Evolutionary conservation across 2,797 vertebrate genomes (phyloP), one percentile per base, ranked within the genome.

Genomic region (Danio albolineatus): DNA sequence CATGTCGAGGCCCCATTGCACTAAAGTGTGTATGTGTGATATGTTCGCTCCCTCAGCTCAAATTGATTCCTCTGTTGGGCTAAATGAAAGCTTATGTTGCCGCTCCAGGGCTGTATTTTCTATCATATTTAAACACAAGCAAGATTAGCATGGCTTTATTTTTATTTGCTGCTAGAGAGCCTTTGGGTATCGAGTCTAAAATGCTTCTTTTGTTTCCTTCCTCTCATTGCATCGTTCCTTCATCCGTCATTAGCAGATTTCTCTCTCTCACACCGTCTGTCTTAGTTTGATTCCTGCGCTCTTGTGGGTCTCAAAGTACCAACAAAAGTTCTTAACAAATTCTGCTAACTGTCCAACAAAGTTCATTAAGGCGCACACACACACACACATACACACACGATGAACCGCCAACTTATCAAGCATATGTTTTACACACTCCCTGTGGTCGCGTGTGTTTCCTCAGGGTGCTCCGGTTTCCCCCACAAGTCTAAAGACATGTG

Each of bases 91-190:
- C 74, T 69, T 81, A 71, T 39, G 59, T 76, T 73, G 49, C 62
- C 4, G 53, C 56, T 83, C 57, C 54, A 21, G 51, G 64, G 82
- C 57, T 48, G 53, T 17, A 38, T 56, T 65, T 82, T 66, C 71
- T 72, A 78, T 84, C 83, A 80, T 80, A 78, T 75, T 86, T 80
- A 78, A 82, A 82, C 76, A 70, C 82, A 72, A 64, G 46, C 0
- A 53, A 83, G 76, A 86, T 84, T 82, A 86, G 54, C 74, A 80
- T 66, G 75, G 78, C 80, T 72, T 80, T 84, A 76, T 80, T 76
- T 84, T 78, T 75, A 82, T 84, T 80, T 73, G 38, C 57, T 65
- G 59, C 78, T 82, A 75, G 80, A 84, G 82, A 51, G 46, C 80
- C 77, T 53, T 41, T 44, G 70, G 73, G 80, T 78, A 69, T 60